Percentiles rank a stretch among this genome's conserved stretches.
These are phyloP conservation scores for Drosophila infuscata DNA, from an alignment of 2,888 invertebrate genomes.

Conservation along the genomic window DNA sequence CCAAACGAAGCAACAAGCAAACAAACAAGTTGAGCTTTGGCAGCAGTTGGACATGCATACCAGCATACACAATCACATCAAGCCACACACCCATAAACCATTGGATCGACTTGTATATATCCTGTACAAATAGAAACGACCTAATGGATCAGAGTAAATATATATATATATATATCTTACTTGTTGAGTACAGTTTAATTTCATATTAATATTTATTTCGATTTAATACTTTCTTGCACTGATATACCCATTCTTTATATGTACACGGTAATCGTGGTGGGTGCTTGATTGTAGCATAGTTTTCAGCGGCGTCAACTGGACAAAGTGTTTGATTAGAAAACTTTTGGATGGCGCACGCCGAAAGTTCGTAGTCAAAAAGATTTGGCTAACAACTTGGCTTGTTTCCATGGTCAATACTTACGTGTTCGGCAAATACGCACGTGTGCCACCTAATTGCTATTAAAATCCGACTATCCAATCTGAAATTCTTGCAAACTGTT, in stretches of 20 bases:
- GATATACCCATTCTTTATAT: background rate
- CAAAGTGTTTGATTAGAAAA: conserved; percentile 77
- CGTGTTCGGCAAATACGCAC: conserved; percentile 26
- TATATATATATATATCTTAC: no score
- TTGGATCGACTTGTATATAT: background rate
- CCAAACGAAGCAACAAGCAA: conserved; percentile 64
- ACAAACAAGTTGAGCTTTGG: conserved; percentile 71
- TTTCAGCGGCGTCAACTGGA: conserved; percentile 42
- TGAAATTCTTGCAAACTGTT: background rate
- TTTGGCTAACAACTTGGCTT: conserved; percentile 48
- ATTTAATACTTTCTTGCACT: background rate
- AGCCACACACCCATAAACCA: background rate
- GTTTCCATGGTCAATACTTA: conserved; percentile 46
- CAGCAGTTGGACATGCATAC: conserved; percentile 35
- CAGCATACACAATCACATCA: background rate
- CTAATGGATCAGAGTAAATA: background rate
- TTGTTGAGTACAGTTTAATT: background rate
- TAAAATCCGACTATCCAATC: conserved; percentile 24
- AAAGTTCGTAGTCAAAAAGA: conserved; percentile 57
- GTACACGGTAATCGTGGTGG: background rate
- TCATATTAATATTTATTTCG: background rate
- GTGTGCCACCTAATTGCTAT: conserved; percentile 41
- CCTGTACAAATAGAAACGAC: background rate
- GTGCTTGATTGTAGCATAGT: conserved; percentile 34
- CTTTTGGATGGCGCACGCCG: conserved; percentile 39